A percentile compares a stretch with the other conserved stretches of the same genome.
These are phyloP conservation scores for Tanytarsus gracilentus DNA, from an alignment of 2,888 invertebrate genomes.

Conservation along the genomic window DNA sequence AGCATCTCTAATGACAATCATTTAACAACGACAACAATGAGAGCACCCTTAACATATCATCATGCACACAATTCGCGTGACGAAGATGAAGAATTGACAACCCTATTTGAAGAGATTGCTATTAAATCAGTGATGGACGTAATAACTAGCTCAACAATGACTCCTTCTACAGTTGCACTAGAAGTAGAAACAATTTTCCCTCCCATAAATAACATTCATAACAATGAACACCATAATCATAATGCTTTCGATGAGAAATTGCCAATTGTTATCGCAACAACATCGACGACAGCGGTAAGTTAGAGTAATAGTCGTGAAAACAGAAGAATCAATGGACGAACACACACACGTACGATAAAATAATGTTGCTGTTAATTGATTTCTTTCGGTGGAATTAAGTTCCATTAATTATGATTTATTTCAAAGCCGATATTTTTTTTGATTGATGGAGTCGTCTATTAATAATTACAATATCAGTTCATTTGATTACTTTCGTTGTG, in stretches of 20 bases:
- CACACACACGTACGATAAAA: no score
- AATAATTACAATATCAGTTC: no score
- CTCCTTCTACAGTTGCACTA: not conserved
- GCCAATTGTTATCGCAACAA: conserved; percentile 13
- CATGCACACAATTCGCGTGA: not conserved
- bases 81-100: not conserved
- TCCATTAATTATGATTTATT: no score
- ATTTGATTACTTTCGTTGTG: no score
- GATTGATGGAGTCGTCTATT: no score
- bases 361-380: no score
- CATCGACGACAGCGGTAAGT: not conserved
- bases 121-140: not conserved
- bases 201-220: not conserved
- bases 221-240: conserved; percentile 5
- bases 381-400: no score
- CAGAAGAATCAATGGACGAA: no score
- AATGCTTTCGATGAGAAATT: conserved; percentile 16
- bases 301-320: no score
- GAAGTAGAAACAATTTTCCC: conserved; percentile 21
- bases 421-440: no score
- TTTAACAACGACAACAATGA: not conserved
- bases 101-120: not conserved
- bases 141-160: not conserved
- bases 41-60: not conserved
- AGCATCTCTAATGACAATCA: not conserved